Conservation (phyloP, 2,888 invertebrate species). For the Nephrotoma guestfalica region DNA sequence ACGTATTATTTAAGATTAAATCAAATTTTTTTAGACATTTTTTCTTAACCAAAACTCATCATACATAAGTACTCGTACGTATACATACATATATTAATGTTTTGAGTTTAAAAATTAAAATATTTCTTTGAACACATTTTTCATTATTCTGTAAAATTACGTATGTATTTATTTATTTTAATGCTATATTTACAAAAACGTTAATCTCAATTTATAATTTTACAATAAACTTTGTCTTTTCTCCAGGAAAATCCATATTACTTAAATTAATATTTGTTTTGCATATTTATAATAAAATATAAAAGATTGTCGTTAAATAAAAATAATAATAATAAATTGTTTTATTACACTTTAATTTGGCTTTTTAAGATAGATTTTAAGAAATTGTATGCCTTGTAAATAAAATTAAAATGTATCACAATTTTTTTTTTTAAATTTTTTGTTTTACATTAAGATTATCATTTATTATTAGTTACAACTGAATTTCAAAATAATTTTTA, state of each 20-base stretch:
- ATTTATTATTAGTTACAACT: background rate
- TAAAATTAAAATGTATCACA: background rate
- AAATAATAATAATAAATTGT: background rate
- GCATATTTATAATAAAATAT: background rate
- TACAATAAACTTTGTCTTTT: background rate
- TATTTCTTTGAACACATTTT: background rate
- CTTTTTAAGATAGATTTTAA: background rate
- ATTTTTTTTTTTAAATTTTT: background rate
- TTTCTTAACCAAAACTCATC: background rate
- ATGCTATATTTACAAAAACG: background rate
- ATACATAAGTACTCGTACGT: background rate
- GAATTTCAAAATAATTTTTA: background rate
- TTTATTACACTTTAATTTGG: background rate
- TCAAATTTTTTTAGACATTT: background rate
- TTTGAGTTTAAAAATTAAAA: background rate
- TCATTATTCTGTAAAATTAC: background rate
- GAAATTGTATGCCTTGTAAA: background rate
- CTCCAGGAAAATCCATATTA: background rate
- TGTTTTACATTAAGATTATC: background rate
- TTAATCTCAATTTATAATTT: background rate
- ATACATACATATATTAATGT: background rate
- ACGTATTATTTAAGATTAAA: background rate
- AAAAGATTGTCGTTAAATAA: background rate
- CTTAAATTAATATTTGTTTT: background rate
- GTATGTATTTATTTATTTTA: background rate